phyloP scores from a whole-genome alignment of 2,888 invertebrate genomes.

The Oxytorus armatus region DNA sequence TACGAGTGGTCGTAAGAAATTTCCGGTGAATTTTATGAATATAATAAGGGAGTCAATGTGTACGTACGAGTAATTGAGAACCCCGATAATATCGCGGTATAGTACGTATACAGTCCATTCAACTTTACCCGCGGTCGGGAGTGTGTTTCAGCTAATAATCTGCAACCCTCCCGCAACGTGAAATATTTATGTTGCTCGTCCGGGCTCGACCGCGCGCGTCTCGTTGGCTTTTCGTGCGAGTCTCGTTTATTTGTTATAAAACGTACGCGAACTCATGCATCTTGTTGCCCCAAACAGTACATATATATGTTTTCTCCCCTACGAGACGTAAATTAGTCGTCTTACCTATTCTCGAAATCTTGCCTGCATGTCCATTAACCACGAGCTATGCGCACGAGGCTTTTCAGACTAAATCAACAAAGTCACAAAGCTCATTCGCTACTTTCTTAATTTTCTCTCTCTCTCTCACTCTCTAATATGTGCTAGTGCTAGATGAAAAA shows the following conservation, averaged over 20 bases:
- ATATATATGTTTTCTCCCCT: slow-evolving; percentile 43
- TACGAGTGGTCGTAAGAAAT: too few species aligned
- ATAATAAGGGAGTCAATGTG: neutral
- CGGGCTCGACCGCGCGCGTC: neutral
- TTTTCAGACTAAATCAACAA: neutral
- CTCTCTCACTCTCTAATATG: neutral
- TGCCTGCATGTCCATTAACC: slow-evolving; percentile 22
- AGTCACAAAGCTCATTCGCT: neutral
- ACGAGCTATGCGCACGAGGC: neutral
- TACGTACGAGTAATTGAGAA: slow-evolving; percentile 63
- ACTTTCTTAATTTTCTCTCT: neutral
- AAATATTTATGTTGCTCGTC: slow-evolving; percentile 55
- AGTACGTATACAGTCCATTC: slow-evolving; percentile 50
- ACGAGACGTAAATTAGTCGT: slow-evolving; percentile 48
- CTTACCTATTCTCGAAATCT: slow-evolving; percentile 64
- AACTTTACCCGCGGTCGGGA: slow-evolving; percentile 49
- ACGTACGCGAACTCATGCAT: slow-evolving; percentile 8
- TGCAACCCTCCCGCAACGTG: slow-evolving; percentile 41
- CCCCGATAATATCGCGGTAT: slow-evolving; percentile 51
- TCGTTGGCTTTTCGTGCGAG: slow-evolving; percentile 10
- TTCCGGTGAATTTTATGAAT: too few species aligned
- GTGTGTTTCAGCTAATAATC: slow-evolving; percentile 7
- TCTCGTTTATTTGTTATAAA: slow-evolving; percentile 15
- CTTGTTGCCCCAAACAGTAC: slow-evolving; percentile 1
- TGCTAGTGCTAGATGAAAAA: too few species aligned